Percentiles rank a stretch among this genome's conserved stretches.
Conservation (phyloP, 2,113 vertebrate species). For the Bufo gargarizans region DNA sequence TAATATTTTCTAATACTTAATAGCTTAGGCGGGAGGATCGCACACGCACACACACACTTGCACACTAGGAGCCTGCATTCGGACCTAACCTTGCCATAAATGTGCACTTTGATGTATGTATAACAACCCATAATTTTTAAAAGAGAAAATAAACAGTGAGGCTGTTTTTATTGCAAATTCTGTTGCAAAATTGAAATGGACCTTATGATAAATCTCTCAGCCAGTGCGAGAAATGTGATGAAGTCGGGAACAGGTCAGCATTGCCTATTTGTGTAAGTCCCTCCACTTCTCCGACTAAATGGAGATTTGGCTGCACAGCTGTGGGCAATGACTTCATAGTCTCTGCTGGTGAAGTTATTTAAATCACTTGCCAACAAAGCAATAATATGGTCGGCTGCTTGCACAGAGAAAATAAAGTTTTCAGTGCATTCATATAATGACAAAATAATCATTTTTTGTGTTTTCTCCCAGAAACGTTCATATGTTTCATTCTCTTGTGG, state of each 20-base stretch:
- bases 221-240: slow-evolving; percentile 1
- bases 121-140: slow-evolving; percentile 43
- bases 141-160: slow-evolving; percentile 41
- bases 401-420: slow-evolving; percentile 39
- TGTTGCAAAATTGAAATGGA: slow-evolving; percentile 45
- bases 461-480: slow-evolving; percentile 45
- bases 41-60: neutral
- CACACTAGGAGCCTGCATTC: neutral
- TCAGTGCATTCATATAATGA: slow-evolving; percentile 37
- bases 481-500: slow-evolving; percentile 32
- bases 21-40: neutral
- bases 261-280: slow-evolving; percentile 42
- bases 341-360: slow-evolving; percentile 38
- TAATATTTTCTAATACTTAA: neutral
- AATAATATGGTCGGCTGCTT: slow-evolving; percentile 32
- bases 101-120: slow-evolving; percentile 32
- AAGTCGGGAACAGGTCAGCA: slow-evolving; percentile 31
- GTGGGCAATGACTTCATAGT: slow-evolving; percentile 50
- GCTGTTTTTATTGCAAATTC: slow-evolving; percentile 37
- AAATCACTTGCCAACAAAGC: slow-evolving; percentile 47
- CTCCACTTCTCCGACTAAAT: slow-evolving; percentile 28
- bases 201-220: slow-evolving; percentile 50
- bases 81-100: slow-evolving; percentile 10
- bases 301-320: slow-evolving; percentile 51
- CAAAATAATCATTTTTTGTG: slow-evolving; percentile 52